Evolutionary conservation across 2,888 invertebrate genomes (phyloP), one percentile per base, ranked within the genome.

Genomic region (Actias luna): DNA sequence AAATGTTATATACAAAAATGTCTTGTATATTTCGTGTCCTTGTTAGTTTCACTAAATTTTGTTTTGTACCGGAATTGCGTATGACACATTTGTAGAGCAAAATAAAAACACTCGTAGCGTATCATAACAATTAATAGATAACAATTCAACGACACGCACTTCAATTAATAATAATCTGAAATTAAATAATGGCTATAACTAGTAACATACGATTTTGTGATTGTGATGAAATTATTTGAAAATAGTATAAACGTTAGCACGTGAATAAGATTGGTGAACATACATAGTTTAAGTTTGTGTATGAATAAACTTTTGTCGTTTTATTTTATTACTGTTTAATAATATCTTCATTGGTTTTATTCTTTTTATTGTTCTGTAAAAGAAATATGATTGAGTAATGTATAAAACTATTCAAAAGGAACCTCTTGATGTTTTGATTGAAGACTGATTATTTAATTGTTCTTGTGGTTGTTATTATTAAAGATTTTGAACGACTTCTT

Each of bases 381-480:
- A 22, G 29, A 29, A 7, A 29, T 7, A 55, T 29, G 29, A 55
- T 55, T 55, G 55, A 29, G 55, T 55, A n/a, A 29, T 55, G 29
- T 55, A 29, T 39, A 16, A 46, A 50, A 33, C 31, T 25, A 12
- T 42, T 59, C n/a, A 1, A 31, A 42, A 29, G 36, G 14, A 72
- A 75, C 73, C 36, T 80, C 74, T 74, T 76, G 69, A 78, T 77
- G 85, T 83, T n/a, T 85, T 87, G 87, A 79, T 82, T 87, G 90
- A 91, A 91, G 91, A 91, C 90, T 92, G 91, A 91, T 78, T 85
- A 81, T 76, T 79, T 76, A 77, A 62, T 39, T 61, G 31, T 80
- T 79, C 77, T 83, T 84, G 78, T 82, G 79, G 76, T 72, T 79
- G 75, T 79, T 74, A 75, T 76, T 12, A 27, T 35, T 55, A 39